Evolutionary conservation across 1,140 invertebrate species (phyloP).

Genomic region (Lycorma delicatula): DNA sequence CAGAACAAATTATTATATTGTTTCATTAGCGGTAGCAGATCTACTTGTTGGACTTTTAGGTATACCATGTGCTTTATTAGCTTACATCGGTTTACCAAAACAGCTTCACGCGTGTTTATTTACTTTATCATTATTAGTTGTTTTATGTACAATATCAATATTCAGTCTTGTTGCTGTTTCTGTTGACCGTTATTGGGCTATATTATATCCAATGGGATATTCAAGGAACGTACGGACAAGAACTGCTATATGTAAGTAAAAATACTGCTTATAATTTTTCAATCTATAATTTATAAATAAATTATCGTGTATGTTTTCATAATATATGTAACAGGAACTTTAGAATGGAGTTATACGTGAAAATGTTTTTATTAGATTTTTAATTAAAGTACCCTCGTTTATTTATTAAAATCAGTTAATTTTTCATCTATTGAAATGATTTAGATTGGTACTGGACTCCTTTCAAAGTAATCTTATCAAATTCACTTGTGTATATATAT

Average conservation of each 20-base stretch:
- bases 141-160: conserved; percentile 85
- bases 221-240: conserved; percentile 74
- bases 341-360: too few species aligned
- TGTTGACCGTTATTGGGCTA: conserved; percentile 87
- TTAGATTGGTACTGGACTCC: too few species aligned
- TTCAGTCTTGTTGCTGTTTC: conserved; percentile 85
- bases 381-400: too few species aligned
- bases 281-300: too few species aligned
- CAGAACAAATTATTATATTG: conserved; percentile 85
- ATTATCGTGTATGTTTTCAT: too few species aligned
- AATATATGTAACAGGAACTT: too few species aligned
- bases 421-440: too few species aligned
- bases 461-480: too few species aligned
- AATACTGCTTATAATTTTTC: too few species aligned
- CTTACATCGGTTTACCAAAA: conserved; percentile 61
- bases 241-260: conserved; percentile 68
- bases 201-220: conserved; percentile 81
- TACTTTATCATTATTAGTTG: conserved; percentile 75
- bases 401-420: too few species aligned
- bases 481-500: not conserved
- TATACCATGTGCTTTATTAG: conserved; percentile 78
- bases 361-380: too few species aligned
- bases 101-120: conserved; percentile 75
- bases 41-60: conserved; percentile 69
- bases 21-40: conserved; percentile 78